A percentile compares a stretch with the other conserved stretches of the same genome.
phyloP scores from a whole-genome alignment of 2,888 invertebrate genomes.

The Scelioninae gen. 1 region DNA sequence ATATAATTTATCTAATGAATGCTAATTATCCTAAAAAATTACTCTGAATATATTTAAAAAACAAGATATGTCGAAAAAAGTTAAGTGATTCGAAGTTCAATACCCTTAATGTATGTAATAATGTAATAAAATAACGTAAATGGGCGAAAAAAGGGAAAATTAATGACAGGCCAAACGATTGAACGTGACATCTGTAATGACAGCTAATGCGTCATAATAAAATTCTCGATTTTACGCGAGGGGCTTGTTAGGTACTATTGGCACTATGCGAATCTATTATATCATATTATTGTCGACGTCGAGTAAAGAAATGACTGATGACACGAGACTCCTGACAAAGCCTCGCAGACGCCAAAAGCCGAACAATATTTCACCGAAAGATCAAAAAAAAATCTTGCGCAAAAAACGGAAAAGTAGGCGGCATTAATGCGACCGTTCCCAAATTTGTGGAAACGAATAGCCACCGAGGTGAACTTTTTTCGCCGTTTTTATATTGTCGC shows the following conservation, averaged over 20 bases:
- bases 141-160: slow-evolving; percentile 33
- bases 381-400: slow-evolving; percentile 64
- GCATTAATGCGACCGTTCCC: slow-evolving; percentile 81
- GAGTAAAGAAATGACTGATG: slow-evolving; percentile 80
- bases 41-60: slow-evolving; percentile 27
- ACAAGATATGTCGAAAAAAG: slow-evolving; percentile 27
- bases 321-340: slow-evolving; percentile 75
- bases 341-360: slow-evolving; percentile 75
- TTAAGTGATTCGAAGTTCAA: slow-evolving; percentile 26
- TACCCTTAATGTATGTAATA: slow-evolving; percentile 54
- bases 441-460: slow-evolving; percentile 77
- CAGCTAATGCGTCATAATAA: slow-evolving; percentile 83
- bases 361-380: slow-evolving; percentile 78
- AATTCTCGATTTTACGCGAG: slow-evolving; percentile 80
- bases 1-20: slow-evolving; percentile 21
- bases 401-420: slow-evolving; percentile 79
- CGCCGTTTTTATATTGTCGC: slow-evolving; percentile 39
- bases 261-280: slow-evolving; percentile 78
- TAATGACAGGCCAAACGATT: slow-evolving; percentile 43
- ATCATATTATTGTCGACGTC: slow-evolving; percentile 77
- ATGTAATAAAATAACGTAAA: slow-evolving; percentile 59
- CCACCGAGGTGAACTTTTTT: slow-evolving; percentile 50
- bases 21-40: slow-evolving; percentile 18
- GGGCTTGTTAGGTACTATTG: slow-evolving; percentile 71
- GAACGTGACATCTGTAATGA: slow-evolving; percentile 75